Base-by-base conservation (phyloP, 1,140 invertebrate genomes). In the Temnothorax longispinosus region DNA sequence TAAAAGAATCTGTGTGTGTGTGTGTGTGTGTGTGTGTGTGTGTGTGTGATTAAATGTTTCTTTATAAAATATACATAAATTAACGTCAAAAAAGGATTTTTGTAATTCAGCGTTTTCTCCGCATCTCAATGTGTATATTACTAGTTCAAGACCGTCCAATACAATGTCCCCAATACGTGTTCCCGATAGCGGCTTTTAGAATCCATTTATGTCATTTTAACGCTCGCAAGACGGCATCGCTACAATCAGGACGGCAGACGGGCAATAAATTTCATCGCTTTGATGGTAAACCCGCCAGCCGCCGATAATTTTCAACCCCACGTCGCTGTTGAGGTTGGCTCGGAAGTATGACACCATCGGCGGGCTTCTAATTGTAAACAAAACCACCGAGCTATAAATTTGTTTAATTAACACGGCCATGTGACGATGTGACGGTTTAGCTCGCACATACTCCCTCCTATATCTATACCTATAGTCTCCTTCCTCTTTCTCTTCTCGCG, bases 341-440 rank as follows among this genome's bases (percentile, higher is more conserved):
- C 32, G 76, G 32, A 67, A 69, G 44, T 38, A 80, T 15, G 47
- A 32, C 15, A 71, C n/a, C n/a, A 69, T 71, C 47, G 47, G 27
- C 11, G 8, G 35, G 13, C 77, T 13, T 69, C 35, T 69, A 69
- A 81, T 81, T 81, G 32, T 56, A 81, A 81, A 54, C 72, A 60
- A 84, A 84, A 60, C 21, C 69, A 58, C 11, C 69, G 15, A 75
- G 52, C 41, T 62, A 84, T 81, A 54, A 81, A 81, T 71, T 81
- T 81, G 47, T 85, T 85, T 85, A 78, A 85, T 85, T 85, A 77
- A 85, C 72, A 85, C 72, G 32, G 10, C 47, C 74, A 15, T 27
- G 8, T 52, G 44, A 77, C 21, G 50, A 15, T 27, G 8, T 52
- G 44, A 77, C 21, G 50, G 38, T 62, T 52, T 32, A 41, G 47